Conservation (phyloP, 2,888 invertebrate species). For the Allophyes oxyacanthae region DNA sequence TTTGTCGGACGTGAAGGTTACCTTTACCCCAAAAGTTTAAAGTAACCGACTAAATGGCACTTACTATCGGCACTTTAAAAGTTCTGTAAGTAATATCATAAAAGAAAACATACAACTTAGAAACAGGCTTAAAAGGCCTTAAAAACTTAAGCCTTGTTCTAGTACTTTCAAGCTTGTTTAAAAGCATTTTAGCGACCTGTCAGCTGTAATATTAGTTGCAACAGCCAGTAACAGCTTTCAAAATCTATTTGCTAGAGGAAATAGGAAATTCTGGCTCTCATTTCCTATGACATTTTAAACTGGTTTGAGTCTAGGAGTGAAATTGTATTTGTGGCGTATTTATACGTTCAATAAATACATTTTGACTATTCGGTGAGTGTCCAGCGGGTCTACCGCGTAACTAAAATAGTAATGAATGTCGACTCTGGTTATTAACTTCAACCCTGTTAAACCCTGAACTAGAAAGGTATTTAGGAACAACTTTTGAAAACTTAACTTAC, state of each 20-base stretch:
- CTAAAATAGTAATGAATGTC: too few relatives aligned
- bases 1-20: too few relatives aligned
- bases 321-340: too few relatives aligned
- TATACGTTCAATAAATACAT: too few relatives aligned
- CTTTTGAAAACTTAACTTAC: too few relatives aligned
- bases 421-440: too few relatives aligned
- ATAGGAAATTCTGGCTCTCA: constrained; percentile 22
- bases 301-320: constrained; percentile 14
- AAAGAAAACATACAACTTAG: constrained; percentile 10
- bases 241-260: constrained; percentile 22
- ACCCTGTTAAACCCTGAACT: too few relatives aligned
- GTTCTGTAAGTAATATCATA: background rate
- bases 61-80: constrained; percentile 5
- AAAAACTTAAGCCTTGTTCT: constrained; percentile 3
- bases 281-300: constrained; percentile 47
- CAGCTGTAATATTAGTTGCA: constrained; percentile 18
- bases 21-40: too few relatives aligned
- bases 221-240: constrained; percentile 3
- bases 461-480: too few relatives aligned
- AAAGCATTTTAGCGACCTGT: constrained; percentile 23
- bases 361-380: too few relatives aligned
- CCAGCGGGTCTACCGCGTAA: too few relatives aligned
- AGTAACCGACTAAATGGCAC: constrained; percentile 1
- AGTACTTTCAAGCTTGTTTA: constrained; percentile 2
- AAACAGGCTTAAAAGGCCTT: constrained; percentile 6